Conservation (phyloP, 2,888 invertebrate species). For the Dryadula phaetusa region DNA sequence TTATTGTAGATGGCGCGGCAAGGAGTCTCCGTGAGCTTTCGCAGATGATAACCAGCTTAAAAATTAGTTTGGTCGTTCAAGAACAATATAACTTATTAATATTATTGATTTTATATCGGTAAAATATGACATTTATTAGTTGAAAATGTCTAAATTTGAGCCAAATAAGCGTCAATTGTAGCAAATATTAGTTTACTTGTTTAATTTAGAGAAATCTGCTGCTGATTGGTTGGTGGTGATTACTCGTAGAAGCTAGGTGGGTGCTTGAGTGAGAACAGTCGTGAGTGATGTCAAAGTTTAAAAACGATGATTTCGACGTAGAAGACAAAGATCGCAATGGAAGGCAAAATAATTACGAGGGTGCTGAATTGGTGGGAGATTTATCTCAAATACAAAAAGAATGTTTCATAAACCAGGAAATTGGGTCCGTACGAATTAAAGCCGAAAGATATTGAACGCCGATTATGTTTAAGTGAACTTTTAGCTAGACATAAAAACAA, state of each 20-base stretch:
- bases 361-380: slow-evolving; percentile 25
- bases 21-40: background rate
- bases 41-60: slow-evolving; percentile 4
- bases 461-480: slow-evolving; percentile 29
- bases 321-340: slow-evolving; percentile 29
- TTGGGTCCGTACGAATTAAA: slow-evolving; percentile 41
- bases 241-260: background rate
- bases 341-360: slow-evolving; percentile 28
- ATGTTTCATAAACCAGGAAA: slow-evolving; percentile 32
- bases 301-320: slow-evolving; percentile 25
- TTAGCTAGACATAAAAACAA: slow-evolving; percentile 21
- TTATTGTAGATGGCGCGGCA: background rate
- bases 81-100: background rate
- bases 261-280: slow-evolving; percentile 7
- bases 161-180: slow-evolving; percentile 31
- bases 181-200: slow-evolving; percentile 27
- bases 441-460: slow-evolving; percentile 45
- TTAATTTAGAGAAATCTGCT: slow-evolving; percentile 11
- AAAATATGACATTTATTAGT: slow-evolving; percentile 17
- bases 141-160: slow-evolving; percentile 25
- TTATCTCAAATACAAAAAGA: slow-evolving; percentile 20
- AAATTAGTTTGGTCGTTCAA: background rate
- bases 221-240: background rate
- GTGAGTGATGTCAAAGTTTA: slow-evolving; percentile 14
- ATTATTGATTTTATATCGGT: background rate